Evolutionary conservation across 2,888 invertebrate genomes (phyloP).

Genomic region (Cyaniris semiargus): DNA sequence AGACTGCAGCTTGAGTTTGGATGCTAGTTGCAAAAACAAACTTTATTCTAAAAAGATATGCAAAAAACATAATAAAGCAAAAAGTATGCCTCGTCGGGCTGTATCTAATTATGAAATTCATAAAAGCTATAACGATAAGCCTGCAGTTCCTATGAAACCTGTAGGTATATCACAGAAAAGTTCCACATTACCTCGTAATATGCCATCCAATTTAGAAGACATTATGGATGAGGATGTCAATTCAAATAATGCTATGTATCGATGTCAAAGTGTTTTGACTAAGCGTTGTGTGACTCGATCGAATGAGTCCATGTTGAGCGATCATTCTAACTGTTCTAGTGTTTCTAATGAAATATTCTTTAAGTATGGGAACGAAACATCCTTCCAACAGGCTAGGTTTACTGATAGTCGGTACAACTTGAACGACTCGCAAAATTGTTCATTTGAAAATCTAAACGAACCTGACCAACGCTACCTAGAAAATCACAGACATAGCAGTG

Average conservation of each 20-base stretch:
- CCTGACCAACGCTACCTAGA: slow-evolving; percentile 71
- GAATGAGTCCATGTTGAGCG: slow-evolving; percentile 76
- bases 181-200: slow-evolving; percentile 73
- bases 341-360: slow-evolving; percentile 77
- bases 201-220: slow-evolving; percentile 77
- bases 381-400: slow-evolving; percentile 73
- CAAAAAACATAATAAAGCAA: slow-evolving; percentile 75
- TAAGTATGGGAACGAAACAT: slow-evolving; percentile 73
- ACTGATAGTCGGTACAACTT: slow-evolving; percentile 70
- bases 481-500: slow-evolving; percentile 84
- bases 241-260: slow-evolving; percentile 66
- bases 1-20: slow-evolving; percentile 82
- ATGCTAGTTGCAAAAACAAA: slow-evolving; percentile 75
- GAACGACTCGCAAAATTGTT: slow-evolving; percentile 73
- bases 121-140: slow-evolving; percentile 62
- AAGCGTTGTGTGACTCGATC: slow-evolving; percentile 81
- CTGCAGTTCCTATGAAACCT: slow-evolving; percentile 65
- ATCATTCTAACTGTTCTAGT: slow-evolving; percentile 75
- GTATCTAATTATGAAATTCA: slow-evolving; percentile 90
- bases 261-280: slow-evolving; percentile 75
- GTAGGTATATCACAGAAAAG: slow-evolving; percentile 68
- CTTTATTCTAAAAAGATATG: slow-evolving; percentile 76
- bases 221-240: slow-evolving; percentile 74
- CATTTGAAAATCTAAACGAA: slow-evolving; percentile 70
- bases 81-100: slow-evolving; percentile 82